A percentile compares a stretch with the other conserved stretches of the same genome.
Evolutionary conservation across 2,888 invertebrate species (phyloP).

Genomic region (Tyria jacobaeae): DNA sequence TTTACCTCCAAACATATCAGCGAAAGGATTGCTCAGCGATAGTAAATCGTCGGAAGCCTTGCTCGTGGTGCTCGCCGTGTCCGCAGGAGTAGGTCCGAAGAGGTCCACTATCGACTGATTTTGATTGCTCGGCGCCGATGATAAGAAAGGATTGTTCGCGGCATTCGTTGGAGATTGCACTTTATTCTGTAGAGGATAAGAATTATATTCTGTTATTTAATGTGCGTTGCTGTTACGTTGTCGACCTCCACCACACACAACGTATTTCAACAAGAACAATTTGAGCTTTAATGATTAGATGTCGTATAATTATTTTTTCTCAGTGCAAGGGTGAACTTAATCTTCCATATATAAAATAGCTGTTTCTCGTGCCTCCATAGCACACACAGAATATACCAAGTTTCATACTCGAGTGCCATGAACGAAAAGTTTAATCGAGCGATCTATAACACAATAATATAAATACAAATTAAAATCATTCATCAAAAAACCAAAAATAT

Average conservation of each 20-base stretch:
- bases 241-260: constrained; percentile 32
- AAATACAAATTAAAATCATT: no score
- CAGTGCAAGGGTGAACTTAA: no score
- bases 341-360: no score
- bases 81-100: constrained; percentile 88
- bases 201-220: constrained; percentile 14
- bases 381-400: no score
- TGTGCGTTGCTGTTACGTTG: background rate
- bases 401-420: no score
- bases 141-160: constrained; percentile 95
- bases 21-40: constrained; percentile 96
- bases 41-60: constrained; percentile 96
- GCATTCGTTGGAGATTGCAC: constrained; percentile 91
- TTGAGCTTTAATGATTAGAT: no score
- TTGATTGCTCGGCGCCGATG: constrained; percentile 86
- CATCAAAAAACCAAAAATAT: no score
- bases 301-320: no score
- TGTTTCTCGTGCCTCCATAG: no score
- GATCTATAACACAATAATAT: no score
- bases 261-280: background rate
- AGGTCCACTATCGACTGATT: constrained; percentile 91
- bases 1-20: constrained; percentile 91
- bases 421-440: no score
- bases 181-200: constrained; percentile 83
- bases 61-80: constrained; percentile 62